Evolutionary conservation across 2,888 invertebrate species (phyloP), one percentile per base, ranked within the genome.

Genomic region (Criorhina ranunculi): DNA sequence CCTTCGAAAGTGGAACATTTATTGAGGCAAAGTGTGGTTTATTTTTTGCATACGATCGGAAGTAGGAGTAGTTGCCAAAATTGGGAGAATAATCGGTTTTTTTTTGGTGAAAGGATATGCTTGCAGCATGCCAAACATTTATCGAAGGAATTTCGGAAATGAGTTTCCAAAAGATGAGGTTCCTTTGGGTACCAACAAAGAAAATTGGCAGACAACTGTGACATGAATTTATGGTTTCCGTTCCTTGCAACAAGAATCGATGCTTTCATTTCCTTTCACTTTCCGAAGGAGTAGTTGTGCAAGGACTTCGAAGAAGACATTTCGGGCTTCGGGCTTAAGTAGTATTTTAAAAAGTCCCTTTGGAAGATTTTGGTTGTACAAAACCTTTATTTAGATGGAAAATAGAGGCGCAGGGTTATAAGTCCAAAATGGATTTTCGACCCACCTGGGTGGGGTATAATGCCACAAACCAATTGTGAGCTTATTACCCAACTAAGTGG

Each of bases 1-100:
- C 31, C 17, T 19, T 24, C 29, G 57, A 46, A 75, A 55, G 55
- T 55, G 29, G 15, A 75, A 57, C 55, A 75, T 75, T 66, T 64
- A 75, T 75, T 53, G 42, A 15, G 1, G 11, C 53, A n/a, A 62
- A 53, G 7, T 73, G 35, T 33, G 33, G 29, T 11, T 24, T 42
- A 11, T 37, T 37, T 53, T 24, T 53, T 60, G 42, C 35, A 35
- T 37, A 59, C 9, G 29, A 49, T 7, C 40, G 40, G 11, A 49
- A 40, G 35, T 33, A 49, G 76, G 51, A 37, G 31, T 69, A 12
- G 24, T 31, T 77, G 77, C 42, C 51, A 77, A 60, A 9, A 15
- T 24, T 59, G 66, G 3, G 0, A 2, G n/a, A 17, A 15, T 24
- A 19, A 35, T n/a, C 6, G n/a, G n/a, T n/a, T n/a, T 1, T 29